Evolutionary conservation across 2,113 vertebrate genomes (phyloP).

Genomic region (Antechinus stuartii): DNA sequence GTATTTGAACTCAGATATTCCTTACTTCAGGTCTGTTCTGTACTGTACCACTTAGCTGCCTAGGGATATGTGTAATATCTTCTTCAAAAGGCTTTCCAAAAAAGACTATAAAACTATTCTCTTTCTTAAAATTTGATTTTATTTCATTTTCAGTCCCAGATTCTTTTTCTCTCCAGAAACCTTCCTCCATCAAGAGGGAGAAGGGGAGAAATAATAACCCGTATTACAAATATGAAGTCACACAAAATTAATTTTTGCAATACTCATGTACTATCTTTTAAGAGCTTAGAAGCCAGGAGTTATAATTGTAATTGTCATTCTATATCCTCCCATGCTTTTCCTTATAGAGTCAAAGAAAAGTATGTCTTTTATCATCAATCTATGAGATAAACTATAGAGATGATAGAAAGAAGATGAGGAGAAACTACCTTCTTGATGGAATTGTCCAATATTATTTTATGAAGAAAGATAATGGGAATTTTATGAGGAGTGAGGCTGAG

Average conservation of each 20-base stretch:
- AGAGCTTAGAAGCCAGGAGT: background rate
- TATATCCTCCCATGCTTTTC: background rate
- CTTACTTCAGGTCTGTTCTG: background rate
- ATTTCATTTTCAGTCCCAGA: too few species aligned
- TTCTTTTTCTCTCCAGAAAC: too few species aligned
- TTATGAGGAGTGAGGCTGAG: background rate
- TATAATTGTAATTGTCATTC: background rate
- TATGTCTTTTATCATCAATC: background rate
- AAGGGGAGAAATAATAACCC: too few species aligned
- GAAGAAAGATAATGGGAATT: background rate
- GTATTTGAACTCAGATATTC: too few species aligned
- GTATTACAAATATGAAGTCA: too few species aligned
- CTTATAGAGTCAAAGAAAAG: background rate
- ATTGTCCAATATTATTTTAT: background rate
- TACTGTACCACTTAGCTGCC: background rate
- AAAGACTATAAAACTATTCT: background rate
- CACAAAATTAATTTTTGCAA: too few species aligned
- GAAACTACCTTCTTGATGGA: background rate
- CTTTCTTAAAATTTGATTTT: too few species aligned
- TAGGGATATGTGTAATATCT: background rate
- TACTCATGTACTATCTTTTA: background rate
- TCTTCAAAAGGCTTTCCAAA: background rate
- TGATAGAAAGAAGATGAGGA: background rate
- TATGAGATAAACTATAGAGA: background rate
- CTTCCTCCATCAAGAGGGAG: too few species aligned